These are phyloP conservation scores for cattle (Bos taurus) DNA, from an alignment of 2,113 vertebrate species.

Conservation along the genomic window ARS-UCD2.0 NC_037344.1:65377501-65378000, in stretches of 20 bases:
- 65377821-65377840: not conserved
- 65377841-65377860: not conserved
- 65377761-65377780: not conserved
- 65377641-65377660: not conserved
- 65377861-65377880: not conserved
- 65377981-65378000: not conserved
- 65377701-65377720: not conserved
- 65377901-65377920: not conserved
- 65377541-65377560: not conserved
- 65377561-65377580: not conserved
- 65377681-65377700: fast-evolving
- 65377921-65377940: fast-evolving
- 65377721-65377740: not conserved
- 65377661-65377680: not conserved
- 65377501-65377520: not conserved
- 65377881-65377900: not conserved
- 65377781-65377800: not conserved
- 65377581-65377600: not conserved
- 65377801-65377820: not conserved
- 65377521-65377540: not conserved
- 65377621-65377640: not conserved
- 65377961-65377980: not conserved
- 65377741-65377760: not conserved
- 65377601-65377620: not conserved
- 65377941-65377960: not conserved